These are phyloP conservation scores for Camelus bactrianus DNA, from an alignment of 2,113 vertebrate species.

Conservation along the genomic window DNA sequence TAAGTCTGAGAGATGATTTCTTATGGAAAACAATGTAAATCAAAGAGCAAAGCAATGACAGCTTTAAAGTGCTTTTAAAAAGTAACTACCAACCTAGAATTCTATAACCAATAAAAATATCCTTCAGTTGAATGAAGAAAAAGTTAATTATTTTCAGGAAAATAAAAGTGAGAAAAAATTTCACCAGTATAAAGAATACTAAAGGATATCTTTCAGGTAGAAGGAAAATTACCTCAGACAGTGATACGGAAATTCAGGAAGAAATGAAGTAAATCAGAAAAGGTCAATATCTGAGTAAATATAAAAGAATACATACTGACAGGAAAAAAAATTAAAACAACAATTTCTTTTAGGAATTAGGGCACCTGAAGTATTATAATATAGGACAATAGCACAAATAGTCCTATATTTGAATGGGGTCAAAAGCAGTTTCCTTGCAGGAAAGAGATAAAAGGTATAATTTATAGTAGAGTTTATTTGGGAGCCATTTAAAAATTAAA, in stretches of 20 bases:
- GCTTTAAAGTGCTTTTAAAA: not conserved
- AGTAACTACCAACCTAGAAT: slow-evolving; percentile 16
- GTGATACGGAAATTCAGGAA: not conserved
- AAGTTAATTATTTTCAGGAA: not conserved
- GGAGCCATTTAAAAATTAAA: not conserved
- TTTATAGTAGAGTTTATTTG: not conserved
- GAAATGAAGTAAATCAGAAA: not conserved
- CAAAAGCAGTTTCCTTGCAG: not conserved
- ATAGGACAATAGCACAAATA: not conserved
- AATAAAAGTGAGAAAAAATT: not conserved
- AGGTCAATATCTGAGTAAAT: not conserved
- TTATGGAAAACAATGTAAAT: not conserved
- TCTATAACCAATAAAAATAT: not conserved
- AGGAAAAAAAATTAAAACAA: not conserved
- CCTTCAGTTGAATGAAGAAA: not conserved
- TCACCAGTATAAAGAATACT: not conserved
- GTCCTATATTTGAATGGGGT: no score
- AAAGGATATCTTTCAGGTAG: not conserved
- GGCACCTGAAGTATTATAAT: not conserved
- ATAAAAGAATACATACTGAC: not conserved
- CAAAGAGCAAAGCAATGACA: not conserved
- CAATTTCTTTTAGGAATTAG: not conserved
- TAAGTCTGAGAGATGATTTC: not conserved
- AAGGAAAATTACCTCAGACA: not conserved
- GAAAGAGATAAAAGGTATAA: not conserved